Percentiles rank a stretch among this genome's conserved stretches.
phyloP scores from a whole-genome alignment of 2,888 invertebrate species.

The Epiblema foenella region DNA sequence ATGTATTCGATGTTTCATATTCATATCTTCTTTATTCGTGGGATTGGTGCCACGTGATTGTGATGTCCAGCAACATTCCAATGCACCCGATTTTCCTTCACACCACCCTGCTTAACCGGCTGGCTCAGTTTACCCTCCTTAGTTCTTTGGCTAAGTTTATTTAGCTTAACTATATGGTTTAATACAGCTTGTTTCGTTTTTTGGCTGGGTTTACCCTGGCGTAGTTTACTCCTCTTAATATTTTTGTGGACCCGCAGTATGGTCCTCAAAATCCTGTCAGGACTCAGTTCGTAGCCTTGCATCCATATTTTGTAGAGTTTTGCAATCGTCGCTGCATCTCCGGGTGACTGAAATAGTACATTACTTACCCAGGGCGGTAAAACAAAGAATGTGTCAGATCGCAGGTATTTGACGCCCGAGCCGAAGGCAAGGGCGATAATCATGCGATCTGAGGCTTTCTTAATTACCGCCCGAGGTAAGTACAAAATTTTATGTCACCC shows the following conservation, averaged over 20 bases:
- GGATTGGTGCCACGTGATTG: neutral
- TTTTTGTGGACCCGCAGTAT: neutral
- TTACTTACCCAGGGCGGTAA: too few species aligned
- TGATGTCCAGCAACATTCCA: neutral
- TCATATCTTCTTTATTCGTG: neutral
- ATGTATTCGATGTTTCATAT: neutral
- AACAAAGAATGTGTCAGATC: too few species aligned
- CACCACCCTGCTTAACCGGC: neutral
- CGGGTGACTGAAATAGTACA: slow-evolving; percentile 6
- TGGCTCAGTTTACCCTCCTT: neutral
- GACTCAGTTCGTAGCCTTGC: neutral
- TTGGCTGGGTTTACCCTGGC: too few species aligned
- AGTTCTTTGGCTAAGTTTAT: neutral
- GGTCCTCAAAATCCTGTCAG: neutral
- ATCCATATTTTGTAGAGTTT: slow-evolving; percentile 8
- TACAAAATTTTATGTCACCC: too few species aligned
- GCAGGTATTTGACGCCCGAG: too few species aligned
- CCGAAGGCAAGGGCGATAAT: too few species aligned
- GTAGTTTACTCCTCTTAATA: too few species aligned
- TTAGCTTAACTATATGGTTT: neutral
- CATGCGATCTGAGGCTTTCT: too few species aligned
- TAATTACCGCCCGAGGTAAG: too few species aligned
- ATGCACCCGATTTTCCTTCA: neutral
- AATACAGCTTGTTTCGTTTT: too few species aligned
- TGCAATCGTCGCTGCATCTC: neutral